phyloP scores from a whole-genome alignment of 2,888 invertebrate genomes.

The Penaeus monodon region DNA sequence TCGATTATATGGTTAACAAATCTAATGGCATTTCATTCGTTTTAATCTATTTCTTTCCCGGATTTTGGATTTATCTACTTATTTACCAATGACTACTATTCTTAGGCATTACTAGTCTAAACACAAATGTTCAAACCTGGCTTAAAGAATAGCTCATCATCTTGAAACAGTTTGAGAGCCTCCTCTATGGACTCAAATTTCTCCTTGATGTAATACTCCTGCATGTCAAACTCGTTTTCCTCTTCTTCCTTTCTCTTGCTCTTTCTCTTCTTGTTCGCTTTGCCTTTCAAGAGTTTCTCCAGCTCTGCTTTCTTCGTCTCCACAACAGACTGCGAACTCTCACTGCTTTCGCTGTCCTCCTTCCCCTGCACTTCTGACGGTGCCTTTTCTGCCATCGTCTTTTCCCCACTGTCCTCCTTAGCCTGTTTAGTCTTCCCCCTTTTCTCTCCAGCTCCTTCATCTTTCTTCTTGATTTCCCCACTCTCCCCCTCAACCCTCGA shows the following conservation, averaged over 20 bases:
- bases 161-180: constrained; percentile 73
- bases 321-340: background rate
- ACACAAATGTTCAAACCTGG: constrained; percentile 70
- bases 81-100: too few relatives aligned
- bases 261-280: constrained; percentile 1
- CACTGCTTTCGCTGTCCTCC: background rate
- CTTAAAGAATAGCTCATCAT: constrained; percentile 73
- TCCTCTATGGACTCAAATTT: constrained; percentile 70
- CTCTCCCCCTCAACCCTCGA: background rate
- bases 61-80: too few relatives aligned
- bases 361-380: background rate
- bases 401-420: background rate
- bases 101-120: too few relatives aligned
- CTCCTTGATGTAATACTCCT: constrained; percentile 72
- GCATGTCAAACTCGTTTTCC: constrained; percentile 50
- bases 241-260: constrained; percentile 37
- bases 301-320: constrained; percentile 32
- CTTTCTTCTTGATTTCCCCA: background rate
- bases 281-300: constrained; percentile 24
- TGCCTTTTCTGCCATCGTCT: background rate
- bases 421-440: background rate
- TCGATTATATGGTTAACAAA: too few relatives aligned
- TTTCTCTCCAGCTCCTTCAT: background rate
- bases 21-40: too few relatives aligned
- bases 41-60: too few relatives aligned